These are phyloP conservation scores for Eupithecia dodoneata DNA, from an alignment of 2,888 invertebrate species.

Conservation along the genomic window DNA sequence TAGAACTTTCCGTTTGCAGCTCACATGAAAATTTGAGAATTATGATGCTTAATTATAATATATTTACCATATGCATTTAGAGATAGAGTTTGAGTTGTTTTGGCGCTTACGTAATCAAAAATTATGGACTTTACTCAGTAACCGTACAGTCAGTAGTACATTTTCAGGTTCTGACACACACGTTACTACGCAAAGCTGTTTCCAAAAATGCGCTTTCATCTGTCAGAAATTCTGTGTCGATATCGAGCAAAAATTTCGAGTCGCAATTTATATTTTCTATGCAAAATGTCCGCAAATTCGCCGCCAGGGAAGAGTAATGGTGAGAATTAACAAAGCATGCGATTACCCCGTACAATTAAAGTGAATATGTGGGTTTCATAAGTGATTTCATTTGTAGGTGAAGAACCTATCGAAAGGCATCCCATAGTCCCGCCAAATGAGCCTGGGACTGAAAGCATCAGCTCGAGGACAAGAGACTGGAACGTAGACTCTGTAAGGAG, in stretches of 20 bases:
- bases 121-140: neutral
- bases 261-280: slow-evolving; percentile 71
- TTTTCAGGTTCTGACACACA: neutral
- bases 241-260: slow-evolving; percentile 69
- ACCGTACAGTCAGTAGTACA: neutral
- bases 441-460: slow-evolving; percentile 59
- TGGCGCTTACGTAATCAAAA: neutral
- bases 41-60: neutral
- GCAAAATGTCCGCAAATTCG: slow-evolving; percentile 78
- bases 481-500: slow-evolving; percentile 86
- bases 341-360: slow-evolving; percentile 15
- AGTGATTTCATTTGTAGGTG: slow-evolving; percentile 52
- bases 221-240: slow-evolving; percentile 68
- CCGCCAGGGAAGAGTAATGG: slow-evolving; percentile 77
- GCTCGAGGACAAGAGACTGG: slow-evolving; percentile 72
- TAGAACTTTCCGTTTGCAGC: no score
- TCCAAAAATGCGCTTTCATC: slow-evolving; percentile 66
- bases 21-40: no score
- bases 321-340: slow-evolving; percentile 48
- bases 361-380: neutral
- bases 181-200: slow-evolving; percentile 44
- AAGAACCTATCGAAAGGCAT: slow-evolving; percentile 58
- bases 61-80: neutral
- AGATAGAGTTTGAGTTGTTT: neutral
- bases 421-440: slow-evolving; percentile 72